Evolutionary conservation across 2,888 invertebrate genomes (phyloP).

Genomic region (Dorcus parallelipipedus): DNA sequence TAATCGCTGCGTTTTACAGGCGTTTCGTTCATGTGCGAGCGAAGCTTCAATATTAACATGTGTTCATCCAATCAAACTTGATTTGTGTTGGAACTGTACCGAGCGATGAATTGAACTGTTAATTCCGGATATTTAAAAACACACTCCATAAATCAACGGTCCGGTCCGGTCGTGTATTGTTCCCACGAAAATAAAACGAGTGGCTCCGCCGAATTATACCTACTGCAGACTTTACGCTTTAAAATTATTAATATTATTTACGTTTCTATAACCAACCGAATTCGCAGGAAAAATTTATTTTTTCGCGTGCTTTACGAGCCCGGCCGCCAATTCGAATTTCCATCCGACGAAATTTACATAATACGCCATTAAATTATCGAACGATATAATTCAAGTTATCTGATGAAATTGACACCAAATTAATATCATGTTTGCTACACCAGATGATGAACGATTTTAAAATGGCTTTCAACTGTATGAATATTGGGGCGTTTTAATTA

Average conservation of each 20-base stretch:
- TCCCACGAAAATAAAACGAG: no score
- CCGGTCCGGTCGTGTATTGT: no score
- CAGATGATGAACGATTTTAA: slow-evolving; percentile 34
- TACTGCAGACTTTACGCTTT: no score
- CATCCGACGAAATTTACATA: background rate
- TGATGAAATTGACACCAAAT: slow-evolving; percentile 38
- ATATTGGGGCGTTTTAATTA: slow-evolving; percentile 35
- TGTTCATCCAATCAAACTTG: slow-evolving; percentile 1
- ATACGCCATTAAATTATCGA: slow-evolving; percentile 22
- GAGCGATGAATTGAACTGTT: slow-evolving; percentile 5
- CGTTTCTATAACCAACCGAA: no score
- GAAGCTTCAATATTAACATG: background rate
- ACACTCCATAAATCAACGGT: slow-evolving; percentile 2
- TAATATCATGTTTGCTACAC: slow-evolving; percentile 31
- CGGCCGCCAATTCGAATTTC: no score
- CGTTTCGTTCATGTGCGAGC: background rate
- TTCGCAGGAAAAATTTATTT: no score
- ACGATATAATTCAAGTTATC: slow-evolving; percentile 34
- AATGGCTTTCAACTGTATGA: slow-evolving; percentile 32
- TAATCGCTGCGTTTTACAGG: background rate
- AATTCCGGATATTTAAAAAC: slow-evolving; percentile 13
- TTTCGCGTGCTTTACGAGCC: no score
- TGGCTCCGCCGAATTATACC: no score
- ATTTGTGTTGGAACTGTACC: slow-evolving; percentile 1
- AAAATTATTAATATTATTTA: no score